Conservation (phyloP, 1,140 invertebrate species). For the Drosophila ironensis region DNA sequence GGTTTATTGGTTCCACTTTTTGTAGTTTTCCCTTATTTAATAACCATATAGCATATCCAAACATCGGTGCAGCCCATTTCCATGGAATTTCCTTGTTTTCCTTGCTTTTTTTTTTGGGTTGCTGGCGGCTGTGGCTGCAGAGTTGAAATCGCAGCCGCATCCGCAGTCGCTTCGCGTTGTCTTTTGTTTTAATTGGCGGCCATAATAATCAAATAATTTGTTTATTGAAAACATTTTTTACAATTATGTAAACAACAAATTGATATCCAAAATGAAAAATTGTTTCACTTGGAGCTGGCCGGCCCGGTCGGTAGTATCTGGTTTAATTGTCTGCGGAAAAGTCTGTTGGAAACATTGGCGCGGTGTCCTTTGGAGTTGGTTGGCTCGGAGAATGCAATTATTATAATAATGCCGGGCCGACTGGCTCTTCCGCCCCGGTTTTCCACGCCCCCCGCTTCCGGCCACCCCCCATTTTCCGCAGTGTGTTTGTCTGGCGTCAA, state of each 20-base stretch:
- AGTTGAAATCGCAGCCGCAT: slow-evolving; percentile 27
- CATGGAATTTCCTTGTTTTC: slow-evolving; percentile 8
- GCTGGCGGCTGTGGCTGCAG: background rate
- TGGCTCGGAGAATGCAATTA: slow-evolving; percentile 64
- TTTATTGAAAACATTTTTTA: slow-evolving; percentile 81
- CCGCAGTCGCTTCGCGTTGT: slow-evolving; percentile 38
- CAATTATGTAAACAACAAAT: slow-evolving; percentile 81
- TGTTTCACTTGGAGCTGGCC: slow-evolving; percentile 40
- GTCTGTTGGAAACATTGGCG: too few species aligned
- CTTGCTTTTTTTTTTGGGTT: slow-evolving; percentile 12
- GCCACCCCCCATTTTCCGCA: background rate
- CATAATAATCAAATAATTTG: slow-evolving; percentile 81
- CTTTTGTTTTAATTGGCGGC: slow-evolving; percentile 77
- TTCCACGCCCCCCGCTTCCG: background rate
- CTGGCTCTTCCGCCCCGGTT: background rate
- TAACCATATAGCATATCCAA: too few species aligned
- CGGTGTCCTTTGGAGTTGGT: background rate
- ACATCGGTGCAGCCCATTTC: too few species aligned
- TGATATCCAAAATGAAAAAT: slow-evolving; percentile 79
- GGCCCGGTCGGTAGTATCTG: slow-evolving; percentile 30
- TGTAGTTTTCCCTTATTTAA: too few species aligned
- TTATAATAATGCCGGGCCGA: slow-evolving; percentile 69
- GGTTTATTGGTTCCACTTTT: too few species aligned
- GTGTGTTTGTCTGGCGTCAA: slow-evolving; percentile 51
- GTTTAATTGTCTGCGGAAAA: slow-evolving; percentile 33